These are phyloP conservation scores for Homarus gammarus DNA, from an alignment of 2,888 invertebrate species.

Conservation along the genomic window DNA sequence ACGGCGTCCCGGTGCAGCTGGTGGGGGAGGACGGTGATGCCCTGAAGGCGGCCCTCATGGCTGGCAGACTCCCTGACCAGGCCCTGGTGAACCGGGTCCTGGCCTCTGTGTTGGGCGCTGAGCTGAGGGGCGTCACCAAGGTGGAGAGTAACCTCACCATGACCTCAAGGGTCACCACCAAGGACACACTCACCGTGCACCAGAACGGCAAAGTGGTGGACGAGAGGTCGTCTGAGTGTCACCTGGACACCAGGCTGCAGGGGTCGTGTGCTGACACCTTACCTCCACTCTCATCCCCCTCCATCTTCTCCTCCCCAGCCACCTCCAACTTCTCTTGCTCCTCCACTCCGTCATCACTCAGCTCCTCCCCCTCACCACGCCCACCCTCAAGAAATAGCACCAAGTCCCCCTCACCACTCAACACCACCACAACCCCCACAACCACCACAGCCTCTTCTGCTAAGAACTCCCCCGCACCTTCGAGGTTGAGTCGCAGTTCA, in stretches of 20 bases:
- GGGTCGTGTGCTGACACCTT: conserved; percentile 35
- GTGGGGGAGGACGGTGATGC: conserved; percentile 74
- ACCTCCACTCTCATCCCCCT: conserved; percentile 11
- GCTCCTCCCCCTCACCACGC: conserved; percentile 44
- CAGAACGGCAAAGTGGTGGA: conserved; percentile 72
- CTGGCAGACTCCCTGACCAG: conserved; percentile 74
- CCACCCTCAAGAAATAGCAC: conserved; percentile 34
- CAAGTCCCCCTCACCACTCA: conserved; percentile 35
- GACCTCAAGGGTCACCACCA: conserved; percentile 73
- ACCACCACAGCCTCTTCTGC: conserved; percentile 25
- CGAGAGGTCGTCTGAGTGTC: conserved; percentile 54
- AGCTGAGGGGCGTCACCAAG: conserved; percentile 55
- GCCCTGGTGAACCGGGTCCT: conserved; percentile 69
- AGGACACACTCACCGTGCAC: conserved; percentile 70
- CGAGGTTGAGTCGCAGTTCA: conserved; percentile 35
- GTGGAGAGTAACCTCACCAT: conserved; percentile 68
- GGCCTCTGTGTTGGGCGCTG: conserved; percentile 69
- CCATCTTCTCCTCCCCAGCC: conserved; percentile 32
- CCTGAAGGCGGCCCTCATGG: conserved; percentile 71
- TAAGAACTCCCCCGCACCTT: conserved; percentile 23
- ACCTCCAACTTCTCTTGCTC: conserved; percentile 26
- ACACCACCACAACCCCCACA: background rate
- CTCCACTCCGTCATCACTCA: conserved; percentile 28
- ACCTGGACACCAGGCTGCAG: conserved; percentile 41
- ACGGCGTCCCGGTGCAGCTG: conserved; percentile 74